phyloP scores from a whole-genome alignment of 2,888 invertebrate genomes.

The Seladonia tumulorum region DNA sequence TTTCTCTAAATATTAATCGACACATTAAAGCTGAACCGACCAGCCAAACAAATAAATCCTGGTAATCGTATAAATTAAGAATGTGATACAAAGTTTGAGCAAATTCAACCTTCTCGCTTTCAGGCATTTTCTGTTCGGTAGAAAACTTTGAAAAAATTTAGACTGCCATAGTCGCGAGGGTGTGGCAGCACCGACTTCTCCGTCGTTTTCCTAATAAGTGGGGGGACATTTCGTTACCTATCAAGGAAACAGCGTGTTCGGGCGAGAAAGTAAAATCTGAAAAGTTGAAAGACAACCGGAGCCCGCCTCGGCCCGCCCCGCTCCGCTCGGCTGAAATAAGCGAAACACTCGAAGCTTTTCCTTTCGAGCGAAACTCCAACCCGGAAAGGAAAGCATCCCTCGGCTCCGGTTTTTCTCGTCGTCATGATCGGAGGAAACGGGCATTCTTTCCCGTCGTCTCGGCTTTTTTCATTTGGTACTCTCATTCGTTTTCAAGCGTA shows the following conservation, averaged over 20 bases:
- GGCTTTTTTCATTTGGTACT: conserved; percentile 32
- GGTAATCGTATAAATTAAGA: too few species aligned
- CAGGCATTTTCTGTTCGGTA: too few species aligned
- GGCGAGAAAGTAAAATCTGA: not conserved
- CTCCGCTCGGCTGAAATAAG: conserved; percentile 20
- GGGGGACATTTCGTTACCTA: not conserved
- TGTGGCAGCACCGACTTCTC: not conserved
- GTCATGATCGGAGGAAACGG: conserved; percentile 42
- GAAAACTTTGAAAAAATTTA: too few species aligned
- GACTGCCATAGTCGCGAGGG: too few species aligned
- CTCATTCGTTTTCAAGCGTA: conserved; percentile 14
- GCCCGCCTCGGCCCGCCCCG: not conserved
- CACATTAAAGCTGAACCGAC: too few species aligned
- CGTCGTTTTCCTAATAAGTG: not conserved
- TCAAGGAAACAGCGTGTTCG: not conserved
- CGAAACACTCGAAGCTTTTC: conserved; percentile 37
- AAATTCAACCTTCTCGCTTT: too few species aligned
- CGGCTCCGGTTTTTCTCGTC: conserved; percentile 16
- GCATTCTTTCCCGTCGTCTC: conserved; percentile 40
- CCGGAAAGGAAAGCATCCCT: conserved; percentile 22
- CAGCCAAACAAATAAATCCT: too few species aligned
- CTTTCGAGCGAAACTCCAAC: conserved; percentile 16
- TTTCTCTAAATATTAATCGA: not conserved
- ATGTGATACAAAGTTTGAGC: too few species aligned
- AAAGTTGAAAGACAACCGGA: conserved; percentile 23